These are phyloP conservation scores for Porites lutea DNA, from an alignment of 64 coral and sea anemone species.

Conservation along the genomic window DNA sequence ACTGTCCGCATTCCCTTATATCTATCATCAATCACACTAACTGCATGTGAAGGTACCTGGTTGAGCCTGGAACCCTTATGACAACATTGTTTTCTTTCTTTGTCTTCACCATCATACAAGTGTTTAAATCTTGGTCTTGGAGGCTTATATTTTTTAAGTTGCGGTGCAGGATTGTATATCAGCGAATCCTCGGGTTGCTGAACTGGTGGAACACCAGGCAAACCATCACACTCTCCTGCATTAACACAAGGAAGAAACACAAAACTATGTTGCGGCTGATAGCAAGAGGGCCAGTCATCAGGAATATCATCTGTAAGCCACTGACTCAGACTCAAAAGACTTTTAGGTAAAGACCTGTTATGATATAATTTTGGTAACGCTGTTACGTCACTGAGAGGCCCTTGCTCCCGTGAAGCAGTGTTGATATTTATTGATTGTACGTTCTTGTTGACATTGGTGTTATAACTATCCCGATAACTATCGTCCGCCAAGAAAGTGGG, in stretches of 20 bases:
- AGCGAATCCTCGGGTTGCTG: conserved; percentile 38
- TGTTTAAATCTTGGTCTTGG: conserved; percentile 43
- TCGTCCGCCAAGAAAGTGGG: background rate
- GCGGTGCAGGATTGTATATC: conserved; percentile 17
- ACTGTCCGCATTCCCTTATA: conserved; percentile 45
- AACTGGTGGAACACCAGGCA: conserved; percentile 23
- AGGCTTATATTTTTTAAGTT: conserved; percentile 38
- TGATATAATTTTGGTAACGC: conserved; percentile 23
- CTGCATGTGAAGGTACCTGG: background rate
- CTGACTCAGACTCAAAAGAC: conserved; percentile 7
- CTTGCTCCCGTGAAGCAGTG: background rate
- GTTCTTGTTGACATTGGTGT: background rate
- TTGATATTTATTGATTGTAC: background rate
- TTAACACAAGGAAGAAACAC: conserved; percentile 59
- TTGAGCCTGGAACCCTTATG: background rate
- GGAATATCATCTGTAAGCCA: conserved; percentile 59
- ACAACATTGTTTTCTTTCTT: background rate
- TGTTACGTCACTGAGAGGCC: background rate
- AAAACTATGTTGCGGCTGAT: conserved; percentile 41
- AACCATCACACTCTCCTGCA: background rate
- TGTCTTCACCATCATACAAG: background rate
- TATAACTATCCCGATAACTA: no score
- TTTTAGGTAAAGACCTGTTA: conserved; percentile 33
- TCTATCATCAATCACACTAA: no score
- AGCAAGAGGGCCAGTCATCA: conserved; percentile 17